A percentile compares a stretch with the other conserved stretches of the same genome.
Evolutionary conservation across 2,113 vertebrate genomes (phyloP).

Genomic region (Saccopteryx leptura): DNA sequence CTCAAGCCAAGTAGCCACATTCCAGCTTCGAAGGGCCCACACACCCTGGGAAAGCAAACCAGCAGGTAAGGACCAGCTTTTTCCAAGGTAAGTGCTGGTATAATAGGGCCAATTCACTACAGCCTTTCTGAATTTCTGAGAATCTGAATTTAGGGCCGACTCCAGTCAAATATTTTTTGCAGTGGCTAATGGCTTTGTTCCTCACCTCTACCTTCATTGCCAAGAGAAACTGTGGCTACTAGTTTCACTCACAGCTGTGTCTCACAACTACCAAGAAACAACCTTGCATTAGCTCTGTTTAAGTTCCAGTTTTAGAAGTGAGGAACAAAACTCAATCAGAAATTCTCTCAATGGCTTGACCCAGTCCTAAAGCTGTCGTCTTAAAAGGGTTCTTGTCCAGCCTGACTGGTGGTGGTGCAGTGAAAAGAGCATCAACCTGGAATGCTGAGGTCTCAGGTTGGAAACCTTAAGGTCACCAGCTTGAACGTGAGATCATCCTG

Average conservation of each 20-base stretch:
- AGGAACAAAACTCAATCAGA: neutral
- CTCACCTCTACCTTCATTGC: conserved; percentile 32
- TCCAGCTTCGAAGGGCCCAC: conserved; percentile 48
- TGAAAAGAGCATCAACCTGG: too few relatives aligned
- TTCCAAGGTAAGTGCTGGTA: conserved; percentile 55
- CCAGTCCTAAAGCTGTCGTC: neutral
- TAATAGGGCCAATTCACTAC: conserved; percentile 51
- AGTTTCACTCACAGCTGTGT: conserved; percentile 3
- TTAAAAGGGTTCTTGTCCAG: neutral
- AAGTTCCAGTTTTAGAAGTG: conserved; percentile 23
- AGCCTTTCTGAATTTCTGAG: neutral
- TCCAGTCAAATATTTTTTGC: conserved; percentile 16
- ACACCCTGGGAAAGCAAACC: conserved; percentile 64
- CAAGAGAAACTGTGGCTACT: conserved; percentile 55
- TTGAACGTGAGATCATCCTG: too few relatives aligned
- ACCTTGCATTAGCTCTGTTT: neutral
- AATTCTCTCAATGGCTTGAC: neutral
- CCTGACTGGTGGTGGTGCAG: too few relatives aligned
- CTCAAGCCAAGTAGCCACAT: conserved; percentile 35
- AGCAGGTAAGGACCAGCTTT: neutral
- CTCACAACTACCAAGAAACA: conserved; percentile 45
- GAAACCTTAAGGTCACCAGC: too few relatives aligned
- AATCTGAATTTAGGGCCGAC: conserved; percentile 21
- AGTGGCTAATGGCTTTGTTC: conserved; percentile 57
- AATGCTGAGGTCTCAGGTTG: too few relatives aligned